A percentile compares a stretch with the other conserved stretches of the same genome.
These are phyloP conservation scores for Microtus oregoni DNA, from an alignment of 2,113 vertebrate genomes.

Conservation along the genomic window DNA sequence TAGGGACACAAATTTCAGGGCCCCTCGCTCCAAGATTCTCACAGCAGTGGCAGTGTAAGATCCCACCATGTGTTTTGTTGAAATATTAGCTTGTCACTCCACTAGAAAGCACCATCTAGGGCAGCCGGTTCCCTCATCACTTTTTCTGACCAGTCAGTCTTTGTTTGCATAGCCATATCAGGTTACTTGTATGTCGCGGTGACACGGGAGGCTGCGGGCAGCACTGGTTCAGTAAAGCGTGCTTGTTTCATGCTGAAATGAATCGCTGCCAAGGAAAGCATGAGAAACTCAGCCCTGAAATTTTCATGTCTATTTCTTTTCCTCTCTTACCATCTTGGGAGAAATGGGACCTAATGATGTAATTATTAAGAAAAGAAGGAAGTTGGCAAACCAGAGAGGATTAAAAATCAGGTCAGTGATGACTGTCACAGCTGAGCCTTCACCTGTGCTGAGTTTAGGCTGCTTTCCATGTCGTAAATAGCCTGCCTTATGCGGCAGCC, in stretches of 20 bases:
- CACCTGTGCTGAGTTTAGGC: constrained; percentile 59
- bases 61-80: neutral
- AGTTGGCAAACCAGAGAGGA: constrained; percentile 75
- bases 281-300: neutral
- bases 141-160: neutral
- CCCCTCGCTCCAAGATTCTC: neutral
- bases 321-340: constrained; percentile 44
- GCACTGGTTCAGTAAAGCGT: neutral
- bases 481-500: constrained; percentile 17
- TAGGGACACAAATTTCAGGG: neutral
- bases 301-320: constrained; percentile 2
- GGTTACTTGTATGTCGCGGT: neutral
- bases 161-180: neutral
- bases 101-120: neutral
- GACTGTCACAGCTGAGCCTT: constrained; percentile 58
- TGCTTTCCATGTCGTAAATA: constrained; percentile 72
- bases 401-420: constrained; percentile 74
- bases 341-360: constrained; percentile 72
- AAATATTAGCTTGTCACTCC: neutral
- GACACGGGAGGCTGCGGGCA: neutral
- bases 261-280: constrained; percentile 13
- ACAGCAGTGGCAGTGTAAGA: neutral
- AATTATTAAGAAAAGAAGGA: constrained; percentile 69
- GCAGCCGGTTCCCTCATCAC: neutral
- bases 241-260: neutral